Base-by-base conservation (phyloP, 2,797 vertebrate genomes). In the Gymnothorax javanicus region DNA sequence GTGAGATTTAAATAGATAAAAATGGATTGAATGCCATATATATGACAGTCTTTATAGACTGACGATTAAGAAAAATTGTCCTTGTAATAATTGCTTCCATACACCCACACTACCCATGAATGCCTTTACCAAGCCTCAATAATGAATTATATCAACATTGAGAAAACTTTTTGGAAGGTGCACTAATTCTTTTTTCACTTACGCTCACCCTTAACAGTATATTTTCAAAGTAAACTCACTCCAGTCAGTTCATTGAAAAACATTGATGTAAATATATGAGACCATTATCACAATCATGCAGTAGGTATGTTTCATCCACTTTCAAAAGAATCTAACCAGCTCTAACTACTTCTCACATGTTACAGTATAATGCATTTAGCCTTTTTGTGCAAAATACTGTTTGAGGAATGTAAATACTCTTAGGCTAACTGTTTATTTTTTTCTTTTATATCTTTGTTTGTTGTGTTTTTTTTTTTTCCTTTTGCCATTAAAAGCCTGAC, bases 351-450 rank as follows among this genome's bases (percentile, higher is more conserved):
- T n/a, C 25, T 71, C 67, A 67, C 43, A 13, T 17, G 7, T 67
- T 17, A 79, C 33, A 54, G 81, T 50, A 75, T 54, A 58, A 84
- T 84, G 2, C 3, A 9, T 86, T 54, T 23, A 71, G 7, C 58
- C 64, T 82, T 87, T 81, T 57, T 71, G 43, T 20, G 54, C 62
- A 73, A 71, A 87, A 73, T 58, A 73, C 15, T 33, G 52, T 60
- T 94, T 93, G 93, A 93, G 90, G 91, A 92, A 89, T 96, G 96
- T 97, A 96, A 96, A 97, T 96, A 97, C 92, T 77, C 64, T 82
- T 59, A 71, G 67, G 58, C 67, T 75, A 73, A 75, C 73, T n/a
- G 54, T 73, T 33, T 15, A 33, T 75, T 77, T 75, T 85, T 77
- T 67, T 75, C 17, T 85, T 77, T 67, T 84, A 23, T 85, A 59